Percentiles rank a stretch among this genome's conserved stretches.
phyloP scores from a whole-genome alignment of 2,113 vertebrate genomes.

The Meleagris gallopavo region DNA sequence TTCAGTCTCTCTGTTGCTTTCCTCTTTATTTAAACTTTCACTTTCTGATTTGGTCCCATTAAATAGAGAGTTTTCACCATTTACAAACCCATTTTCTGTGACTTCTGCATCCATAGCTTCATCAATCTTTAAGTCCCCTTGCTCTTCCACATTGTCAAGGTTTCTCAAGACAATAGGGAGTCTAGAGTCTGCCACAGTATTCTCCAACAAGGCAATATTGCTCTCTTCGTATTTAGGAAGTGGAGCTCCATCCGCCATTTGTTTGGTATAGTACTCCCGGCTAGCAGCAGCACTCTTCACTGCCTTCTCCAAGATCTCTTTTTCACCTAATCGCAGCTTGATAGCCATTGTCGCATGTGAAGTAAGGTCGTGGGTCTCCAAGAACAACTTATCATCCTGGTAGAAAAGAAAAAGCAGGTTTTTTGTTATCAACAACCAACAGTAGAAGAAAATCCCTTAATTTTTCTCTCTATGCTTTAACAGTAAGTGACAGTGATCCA shows the following conservation, averaged over 20 bases:
- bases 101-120: conserved; percentile 75
- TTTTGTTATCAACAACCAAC: not conserved
- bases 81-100: conserved; percentile 79
- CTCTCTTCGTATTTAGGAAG: conserved; percentile 90
- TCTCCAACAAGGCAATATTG: conserved; percentile 88
- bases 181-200: conserved; percentile 82
- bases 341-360: conserved; percentile 84
- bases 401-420: not conserved
- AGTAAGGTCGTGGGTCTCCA: conserved; percentile 86
- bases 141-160: conserved; percentile 82
- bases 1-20: conserved; percentile 77
- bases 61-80: conserved; percentile 82
- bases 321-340: conserved; percentile 93
- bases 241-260: conserved; percentile 79
- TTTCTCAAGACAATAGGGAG: conserved; percentile 89
- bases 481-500: not conserved
- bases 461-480: not conserved
- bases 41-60: conserved; percentile 77
- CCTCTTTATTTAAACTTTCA: conserved; percentile 67
- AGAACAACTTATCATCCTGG: conserved; percentile 87
- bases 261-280: conserved; percentile 83
- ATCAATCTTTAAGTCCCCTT: conserved; percentile 75
- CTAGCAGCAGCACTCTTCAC: conserved; percentile 83
- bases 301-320: conserved; percentile 92
- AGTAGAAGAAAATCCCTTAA: not conserved